A percentile compares a stretch with the other conserved stretches of the same genome.
phyloP scores from a whole-genome alignment of 2,888 invertebrate genomes.

The Anodontia alba region DNA sequence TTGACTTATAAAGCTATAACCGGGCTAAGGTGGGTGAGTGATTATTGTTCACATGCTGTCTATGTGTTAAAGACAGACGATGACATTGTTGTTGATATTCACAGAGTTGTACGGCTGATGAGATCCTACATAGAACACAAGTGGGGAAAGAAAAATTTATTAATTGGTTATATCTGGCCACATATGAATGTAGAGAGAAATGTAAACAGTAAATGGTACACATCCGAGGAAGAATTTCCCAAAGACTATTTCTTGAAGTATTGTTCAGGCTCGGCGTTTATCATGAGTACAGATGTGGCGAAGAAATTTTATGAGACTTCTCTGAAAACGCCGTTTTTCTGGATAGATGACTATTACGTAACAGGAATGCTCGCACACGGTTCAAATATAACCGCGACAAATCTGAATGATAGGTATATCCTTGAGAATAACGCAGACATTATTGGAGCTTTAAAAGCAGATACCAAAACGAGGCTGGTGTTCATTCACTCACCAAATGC shows the following conservation, averaged over 20 bases:
- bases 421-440: slow-evolving; percentile 64
- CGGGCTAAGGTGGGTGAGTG: slow-evolving; percentile 84
- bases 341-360: slow-evolving; percentile 95
- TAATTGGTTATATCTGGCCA: slow-evolving; percentile 82
- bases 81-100: slow-evolving; percentile 85
- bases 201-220: slow-evolving; percentile 84
- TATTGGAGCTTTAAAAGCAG: slow-evolving; percentile 32
- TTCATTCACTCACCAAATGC: slow-evolving; percentile 60
- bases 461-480: slow-evolving; percentile 56
- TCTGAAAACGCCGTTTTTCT: slow-evolving; percentile 90
- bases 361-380: slow-evolving; percentile 89
- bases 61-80: slow-evolving; percentile 85
- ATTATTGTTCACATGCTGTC: slow-evolving; percentile 79
- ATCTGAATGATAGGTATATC: slow-evolving; percentile 76
- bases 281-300: slow-evolving; percentile 89
- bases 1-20: slow-evolving; percentile 85
- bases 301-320: slow-evolving; percentile 87
- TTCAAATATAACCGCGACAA: slow-evolving; percentile 68
- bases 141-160: slow-evolving; percentile 60
- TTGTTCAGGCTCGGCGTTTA: slow-evolving; percentile 85
- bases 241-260: slow-evolving; percentile 83
- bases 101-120: slow-evolving; percentile 82
- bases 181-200: slow-evolving; percentile 84
- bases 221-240: slow-evolving; percentile 82
- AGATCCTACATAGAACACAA: slow-evolving; percentile 55